phyloP scores from a whole-genome alignment of 2,113 vertebrate genomes.

The Stigmatopora nigra region DNA sequence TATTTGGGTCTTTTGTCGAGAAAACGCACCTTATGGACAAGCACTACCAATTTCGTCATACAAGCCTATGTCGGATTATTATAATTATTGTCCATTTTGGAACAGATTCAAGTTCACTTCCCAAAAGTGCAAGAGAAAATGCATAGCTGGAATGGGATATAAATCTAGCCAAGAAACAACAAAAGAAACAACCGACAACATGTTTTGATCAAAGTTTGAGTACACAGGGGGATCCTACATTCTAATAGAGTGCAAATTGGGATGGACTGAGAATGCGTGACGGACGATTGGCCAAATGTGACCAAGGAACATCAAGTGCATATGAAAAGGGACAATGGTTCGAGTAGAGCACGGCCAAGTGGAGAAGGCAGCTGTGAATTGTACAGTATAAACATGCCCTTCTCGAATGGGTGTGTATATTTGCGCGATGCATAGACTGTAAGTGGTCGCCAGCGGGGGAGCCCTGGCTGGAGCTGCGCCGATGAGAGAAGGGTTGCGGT shows the following conservation, averaged over 20 bases:
- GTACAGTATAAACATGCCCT: slow-evolving; percentile 12
- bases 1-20: too few relatives aligned
- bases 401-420: not conserved
- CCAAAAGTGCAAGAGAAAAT: not conserved
- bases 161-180: not conserved
- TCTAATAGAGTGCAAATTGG: slow-evolving; percentile 18
- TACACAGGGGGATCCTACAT: not conserved
- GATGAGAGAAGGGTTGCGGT: slow-evolving; percentile 45
- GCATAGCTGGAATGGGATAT: not conserved
- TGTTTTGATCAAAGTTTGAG: not conserved
- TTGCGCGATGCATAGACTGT: slow-evolving; percentile 12
- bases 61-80: too few relatives aligned
- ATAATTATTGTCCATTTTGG: not conserved
- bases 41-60: too few relatives aligned
- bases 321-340: slow-evolving; percentile 12
- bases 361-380: slow-evolving; percentile 17
- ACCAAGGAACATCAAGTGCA: slow-evolving; percentile 20
- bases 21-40: too few relatives aligned
- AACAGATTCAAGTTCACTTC: not conserved
- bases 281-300: slow-evolving; percentile 16
- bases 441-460: slow-evolving; percentile 28
- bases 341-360: slow-evolving; percentile 19
- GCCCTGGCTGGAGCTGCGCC: slow-evolving; percentile 37
- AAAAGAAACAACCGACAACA: not conserved
- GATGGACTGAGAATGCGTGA: slow-evolving; percentile 22